These are phyloP conservation scores for Calliopsis andreniformis DNA, from an alignment of 1,140 invertebrate species.

Conservation along the genomic window DNA sequence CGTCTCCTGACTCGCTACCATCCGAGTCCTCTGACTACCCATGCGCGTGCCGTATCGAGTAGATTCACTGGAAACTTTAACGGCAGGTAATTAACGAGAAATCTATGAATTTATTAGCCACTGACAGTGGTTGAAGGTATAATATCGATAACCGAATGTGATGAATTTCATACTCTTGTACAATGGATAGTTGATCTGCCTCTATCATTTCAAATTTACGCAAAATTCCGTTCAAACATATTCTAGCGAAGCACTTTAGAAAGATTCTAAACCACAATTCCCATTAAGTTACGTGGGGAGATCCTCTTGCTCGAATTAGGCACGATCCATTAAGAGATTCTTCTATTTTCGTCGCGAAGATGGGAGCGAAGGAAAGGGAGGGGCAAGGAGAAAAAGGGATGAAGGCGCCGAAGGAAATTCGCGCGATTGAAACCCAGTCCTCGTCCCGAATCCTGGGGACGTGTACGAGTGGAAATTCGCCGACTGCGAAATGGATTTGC, in stretches of 20 bases:
- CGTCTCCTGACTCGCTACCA: slow-evolving; percentile 50
- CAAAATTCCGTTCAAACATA: no score
- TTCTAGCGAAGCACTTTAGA: no score
- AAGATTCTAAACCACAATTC: no score
- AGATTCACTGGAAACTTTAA: slow-evolving; percentile 43
- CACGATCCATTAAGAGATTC: slow-evolving; percentile 63
- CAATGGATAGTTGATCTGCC: no score
- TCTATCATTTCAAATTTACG: no score
- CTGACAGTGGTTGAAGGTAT: slow-evolving; percentile 15
- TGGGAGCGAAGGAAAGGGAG: slow-evolving; percentile 24
- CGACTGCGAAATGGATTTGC: slow-evolving; percentile 77
- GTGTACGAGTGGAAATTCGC: slow-evolving; percentile 70
- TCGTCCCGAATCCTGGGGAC: slow-evolving; percentile 65
- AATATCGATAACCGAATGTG: background rate
- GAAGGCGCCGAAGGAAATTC: slow-evolving; percentile 60
- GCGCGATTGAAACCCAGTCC: slow-evolving; percentile 69
- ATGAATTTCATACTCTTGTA: no score
- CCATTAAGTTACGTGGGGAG: slow-evolving; percentile 31
- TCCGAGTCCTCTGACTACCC: slow-evolving; percentile 51
- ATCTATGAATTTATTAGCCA: slow-evolving; percentile 44
- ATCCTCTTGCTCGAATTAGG: slow-evolving; percentile 57
- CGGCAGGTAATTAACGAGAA: slow-evolving; percentile 43
- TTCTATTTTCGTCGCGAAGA: slow-evolving; percentile 54
- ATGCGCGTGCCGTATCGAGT: slow-evolving; percentile 22
- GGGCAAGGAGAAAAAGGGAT: slow-evolving; percentile 50